Conservation (phyloP, 2,797 vertebrate genomes). For the Luscinia megarhynchos region DNA sequence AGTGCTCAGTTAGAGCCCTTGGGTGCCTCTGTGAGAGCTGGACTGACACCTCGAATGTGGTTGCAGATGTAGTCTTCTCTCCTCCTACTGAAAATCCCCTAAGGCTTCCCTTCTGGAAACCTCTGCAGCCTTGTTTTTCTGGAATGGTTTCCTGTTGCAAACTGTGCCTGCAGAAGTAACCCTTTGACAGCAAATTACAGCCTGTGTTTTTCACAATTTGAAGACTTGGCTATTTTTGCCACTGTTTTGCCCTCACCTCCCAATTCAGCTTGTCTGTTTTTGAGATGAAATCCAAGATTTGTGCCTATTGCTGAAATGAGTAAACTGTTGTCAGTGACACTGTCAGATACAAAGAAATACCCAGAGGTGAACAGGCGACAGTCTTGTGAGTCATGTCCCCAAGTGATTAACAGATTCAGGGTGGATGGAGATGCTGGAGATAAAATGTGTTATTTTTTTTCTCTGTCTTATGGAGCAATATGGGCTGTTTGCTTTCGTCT, state of each 20-base stretch:
- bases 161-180: rapidly evolving
- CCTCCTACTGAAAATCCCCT: background rate
- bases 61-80: background rate
- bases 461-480: background rate
- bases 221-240: background rate
- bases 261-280: background rate
- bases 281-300: background rate
- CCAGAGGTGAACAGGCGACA: background rate
- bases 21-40: background rate
- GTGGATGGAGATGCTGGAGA: background rate
- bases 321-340: background rate
- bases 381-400: background rate
- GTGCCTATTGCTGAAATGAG: background rate
- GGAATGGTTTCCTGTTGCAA: background rate
- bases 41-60: background rate
- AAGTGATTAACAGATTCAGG: background rate
- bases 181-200: background rate
- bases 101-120: background rate
- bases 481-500: background rate
- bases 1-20: background rate
- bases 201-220: background rate
- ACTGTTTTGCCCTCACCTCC: background rate
- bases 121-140: background rate
- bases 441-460: background rate
- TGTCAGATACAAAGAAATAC: background rate